Conservation (phyloP, 1,140 invertebrate genomes). For the Scaptomyza montana region DNA sequence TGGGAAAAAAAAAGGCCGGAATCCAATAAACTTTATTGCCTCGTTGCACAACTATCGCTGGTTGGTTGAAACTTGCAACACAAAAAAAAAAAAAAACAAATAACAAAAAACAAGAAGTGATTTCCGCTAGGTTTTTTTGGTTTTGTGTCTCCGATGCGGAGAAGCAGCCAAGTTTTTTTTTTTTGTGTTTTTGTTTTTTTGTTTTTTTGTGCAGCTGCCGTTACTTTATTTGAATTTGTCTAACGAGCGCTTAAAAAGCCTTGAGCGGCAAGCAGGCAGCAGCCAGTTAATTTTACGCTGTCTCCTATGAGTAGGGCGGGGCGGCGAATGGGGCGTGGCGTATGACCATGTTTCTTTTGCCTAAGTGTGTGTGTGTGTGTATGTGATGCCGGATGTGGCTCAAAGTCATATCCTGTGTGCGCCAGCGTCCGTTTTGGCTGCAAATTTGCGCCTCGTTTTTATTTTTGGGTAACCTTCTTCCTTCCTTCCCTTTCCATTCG, state of each 20-base stretch:
- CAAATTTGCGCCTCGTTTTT: constrained; percentile 39
- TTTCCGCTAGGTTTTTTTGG: constrained; percentile 22
- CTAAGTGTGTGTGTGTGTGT: constrained; percentile 4
- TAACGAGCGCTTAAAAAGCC: constrained; percentile 51
- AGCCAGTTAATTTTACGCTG: constrained; percentile 29
- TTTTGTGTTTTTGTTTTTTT: not conserved
- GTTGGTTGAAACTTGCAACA: constrained; percentile 13
- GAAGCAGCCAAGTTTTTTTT: constrained; percentile 17
- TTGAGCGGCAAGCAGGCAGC: constrained; percentile 34
- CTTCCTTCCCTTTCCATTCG: not conserved
- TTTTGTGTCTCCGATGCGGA: constrained; percentile 23
- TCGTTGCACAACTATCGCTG: constrained; percentile 47
- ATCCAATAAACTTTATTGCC: constrained; percentile 57
- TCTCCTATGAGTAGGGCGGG: constrained; percentile 12
- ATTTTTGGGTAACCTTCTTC: constrained; percentile 10
- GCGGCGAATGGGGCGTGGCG: constrained; percentile 31
- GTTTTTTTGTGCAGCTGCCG: not conserved
- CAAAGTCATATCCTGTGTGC: constrained; percentile 63
- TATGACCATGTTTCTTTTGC: constrained; percentile 33
- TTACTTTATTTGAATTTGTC: constrained; percentile 48
- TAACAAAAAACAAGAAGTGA: constrained; percentile 4
- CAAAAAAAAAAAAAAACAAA: constrained; percentile 5
- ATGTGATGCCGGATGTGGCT: constrained; percentile 52
- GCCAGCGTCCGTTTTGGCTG: constrained; percentile 45
- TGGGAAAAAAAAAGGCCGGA: constrained; percentile 21